These are phyloP conservation scores for Pseudomyrmex sp. DNA, from an alignment of 1,140 invertebrate species.

Conservation along the genomic window DNA sequence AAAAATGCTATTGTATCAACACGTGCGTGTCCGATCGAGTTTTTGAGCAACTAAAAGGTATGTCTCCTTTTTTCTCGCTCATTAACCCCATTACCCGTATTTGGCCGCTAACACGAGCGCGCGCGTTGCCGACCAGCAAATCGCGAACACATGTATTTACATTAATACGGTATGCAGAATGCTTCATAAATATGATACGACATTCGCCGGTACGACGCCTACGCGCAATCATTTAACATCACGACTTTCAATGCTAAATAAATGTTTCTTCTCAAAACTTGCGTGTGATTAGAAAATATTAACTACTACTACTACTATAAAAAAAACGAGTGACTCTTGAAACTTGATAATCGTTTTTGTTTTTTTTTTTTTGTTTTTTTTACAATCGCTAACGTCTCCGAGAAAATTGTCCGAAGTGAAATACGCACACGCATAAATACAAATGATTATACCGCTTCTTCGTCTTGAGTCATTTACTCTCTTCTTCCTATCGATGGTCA, in stretches of 20 bases:
- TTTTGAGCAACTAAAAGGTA: constrained; percentile 61
- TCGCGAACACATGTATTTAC: constrained; percentile 66
- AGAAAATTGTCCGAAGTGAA: not conserved
- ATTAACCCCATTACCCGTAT: constrained; percentile 71
- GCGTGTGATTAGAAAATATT: no score
- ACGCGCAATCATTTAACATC: constrained; percentile 15
- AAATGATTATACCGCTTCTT: not conserved
- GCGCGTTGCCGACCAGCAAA: constrained; percentile 38
- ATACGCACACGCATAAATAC: not conserved
- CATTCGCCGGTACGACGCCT: not conserved
- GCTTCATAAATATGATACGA: constrained; percentile 9
- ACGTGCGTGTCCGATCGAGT: constrained; percentile 53
- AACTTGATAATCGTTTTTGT: no score
- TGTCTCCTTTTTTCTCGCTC: constrained; percentile 47
- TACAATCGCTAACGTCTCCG: no score
- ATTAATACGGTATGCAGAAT: constrained; percentile 48
- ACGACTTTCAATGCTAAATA: constrained; percentile 10
- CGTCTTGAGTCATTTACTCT: not conserved
- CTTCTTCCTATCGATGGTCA: not conserved
- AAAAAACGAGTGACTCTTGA: no score
- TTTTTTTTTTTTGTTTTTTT: no score
- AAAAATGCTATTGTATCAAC: no score
- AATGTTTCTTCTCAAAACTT: not conserved
- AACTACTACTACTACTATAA: no score
- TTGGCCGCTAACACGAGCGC: constrained; percentile 57